phyloP scores from a whole-genome alignment of 2,888 invertebrate genomes.

The Opisthograptis luteolata region DNA sequence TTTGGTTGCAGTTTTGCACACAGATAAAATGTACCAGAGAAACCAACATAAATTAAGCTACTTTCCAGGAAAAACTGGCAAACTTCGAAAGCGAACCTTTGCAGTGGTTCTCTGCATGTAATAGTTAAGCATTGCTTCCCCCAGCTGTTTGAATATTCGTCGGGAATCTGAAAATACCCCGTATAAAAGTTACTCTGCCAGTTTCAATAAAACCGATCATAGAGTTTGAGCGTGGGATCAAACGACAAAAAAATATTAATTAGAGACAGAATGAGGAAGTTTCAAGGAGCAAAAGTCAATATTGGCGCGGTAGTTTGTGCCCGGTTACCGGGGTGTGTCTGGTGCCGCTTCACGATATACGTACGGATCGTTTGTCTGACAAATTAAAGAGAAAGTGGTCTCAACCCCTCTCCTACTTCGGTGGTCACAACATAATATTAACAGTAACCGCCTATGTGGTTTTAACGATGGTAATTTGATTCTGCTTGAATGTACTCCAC shows the following conservation, averaged over 20 bases:
- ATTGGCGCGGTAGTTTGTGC: constrained; percentile 72
- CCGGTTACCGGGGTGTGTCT: constrained; percentile 68
- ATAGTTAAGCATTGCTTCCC: background rate
- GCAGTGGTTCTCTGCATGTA: too few relatives aligned
- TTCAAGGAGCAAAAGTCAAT: constrained; percentile 72
- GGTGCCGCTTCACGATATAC: constrained; percentile 41
- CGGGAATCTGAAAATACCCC: background rate
- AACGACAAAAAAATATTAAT: constrained; percentile 59
- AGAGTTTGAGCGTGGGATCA: constrained; percentile 15
- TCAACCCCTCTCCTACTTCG: background rate
- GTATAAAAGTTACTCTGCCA: constrained; percentile 4
- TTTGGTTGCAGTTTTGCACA: too few relatives aligned
- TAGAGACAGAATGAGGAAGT: constrained; percentile 62
- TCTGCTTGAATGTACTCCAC: too few relatives aligned
- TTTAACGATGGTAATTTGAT: too few relatives aligned
- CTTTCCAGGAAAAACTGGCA: too few relatives aligned
- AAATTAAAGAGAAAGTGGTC: background rate
- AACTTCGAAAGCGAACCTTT: too few relatives aligned
- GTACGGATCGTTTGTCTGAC: constrained; percentile 31
- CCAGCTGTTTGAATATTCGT: constrained; percentile 11
- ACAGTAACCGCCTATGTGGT: too few relatives aligned
- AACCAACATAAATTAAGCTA: too few relatives aligned
- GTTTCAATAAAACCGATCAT: constrained; percentile 22
- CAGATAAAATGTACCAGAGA: too few relatives aligned
- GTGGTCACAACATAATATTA: too few relatives aligned